phyloP scores from a whole-genome alignment of 1,140 invertebrate species.

The Melitaea cinxia region DNA sequence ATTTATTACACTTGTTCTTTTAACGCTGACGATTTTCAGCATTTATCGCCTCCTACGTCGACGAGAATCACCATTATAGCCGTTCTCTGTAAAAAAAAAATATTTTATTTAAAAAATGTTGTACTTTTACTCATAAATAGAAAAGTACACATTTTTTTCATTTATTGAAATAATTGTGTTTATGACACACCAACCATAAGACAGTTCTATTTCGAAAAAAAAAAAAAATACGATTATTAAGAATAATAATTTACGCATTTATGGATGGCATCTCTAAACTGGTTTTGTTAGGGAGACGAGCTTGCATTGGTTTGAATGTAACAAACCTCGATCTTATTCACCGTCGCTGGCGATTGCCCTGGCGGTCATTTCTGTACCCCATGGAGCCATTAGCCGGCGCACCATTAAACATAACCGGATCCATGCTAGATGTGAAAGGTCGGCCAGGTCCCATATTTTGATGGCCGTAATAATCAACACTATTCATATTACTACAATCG shows the following conservation, averaged over 20 bases:
- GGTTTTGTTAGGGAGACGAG: constrained; percentile 61
- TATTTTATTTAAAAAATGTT: not conserved
- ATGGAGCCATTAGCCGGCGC: constrained; percentile 72
- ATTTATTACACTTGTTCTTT: constrained; percentile 29
- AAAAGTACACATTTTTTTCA: constrained; percentile 13
- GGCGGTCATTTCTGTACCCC: constrained; percentile 78
- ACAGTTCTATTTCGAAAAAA: not conserved
- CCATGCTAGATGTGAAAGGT: constrained; percentile 51
- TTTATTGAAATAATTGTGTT: constrained; percentile 22
- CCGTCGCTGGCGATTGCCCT: constrained; percentile 74
- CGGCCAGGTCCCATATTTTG: constrained; percentile 69
- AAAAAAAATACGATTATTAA: constrained; percentile 2
- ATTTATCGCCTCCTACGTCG: constrained; percentile 71
- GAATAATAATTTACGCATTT: constrained; percentile 9
- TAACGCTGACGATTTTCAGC: constrained; percentile 5
- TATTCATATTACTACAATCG: constrained; percentile 45
- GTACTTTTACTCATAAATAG: not conserved
- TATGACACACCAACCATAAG: constrained; percentile 45
- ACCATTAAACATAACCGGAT: constrained; percentile 51
- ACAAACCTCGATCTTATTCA: constrained; percentile 77
- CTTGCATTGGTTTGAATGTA: constrained; percentile 75
- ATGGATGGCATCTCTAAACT: constrained; percentile 41
- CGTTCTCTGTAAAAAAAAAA: constrained; percentile 74
- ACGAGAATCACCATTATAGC: constrained; percentile 72
- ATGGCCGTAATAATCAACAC: constrained; percentile 56